phyloP scores from a whole-genome alignment of 2,888 invertebrate species.

The Linyphia triangularis region DNA sequence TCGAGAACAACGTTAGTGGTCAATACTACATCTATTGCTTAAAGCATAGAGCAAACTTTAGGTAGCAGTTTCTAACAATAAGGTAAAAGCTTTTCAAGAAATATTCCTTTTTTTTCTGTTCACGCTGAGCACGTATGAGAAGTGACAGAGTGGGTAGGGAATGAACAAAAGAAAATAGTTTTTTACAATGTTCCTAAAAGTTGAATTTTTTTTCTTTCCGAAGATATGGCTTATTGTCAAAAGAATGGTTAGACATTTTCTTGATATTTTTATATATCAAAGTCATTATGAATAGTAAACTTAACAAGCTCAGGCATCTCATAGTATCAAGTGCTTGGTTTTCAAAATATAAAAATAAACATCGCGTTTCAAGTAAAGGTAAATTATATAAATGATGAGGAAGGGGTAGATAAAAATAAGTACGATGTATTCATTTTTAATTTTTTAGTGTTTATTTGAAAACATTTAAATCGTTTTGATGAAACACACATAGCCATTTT shows the following conservation, averaged over 20 bases:
- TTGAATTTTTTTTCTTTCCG: slow-evolving; percentile 16
- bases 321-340: no score
- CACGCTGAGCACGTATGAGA: slow-evolving; percentile 52
- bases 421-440: no score
- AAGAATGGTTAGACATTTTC: neutral
- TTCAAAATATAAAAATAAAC: no score
- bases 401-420: no score
- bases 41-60: slow-evolving; percentile 59
- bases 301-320: no score
- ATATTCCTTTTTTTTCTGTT: slow-evolving; percentile 25
- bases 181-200: slow-evolving; percentile 19
- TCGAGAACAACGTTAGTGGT: slow-evolving; percentile 67
- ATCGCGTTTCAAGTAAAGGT: no score
- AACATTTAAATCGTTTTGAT: no score
- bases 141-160: slow-evolving; percentile 45
- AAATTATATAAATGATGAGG: no score
- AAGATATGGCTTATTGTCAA: neutral
- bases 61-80: slow-evolving; percentile 44
- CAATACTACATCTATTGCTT: slow-evolving; percentile 59
- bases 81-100: slow-evolving; percentile 70
- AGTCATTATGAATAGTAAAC: no score
- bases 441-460: no score
- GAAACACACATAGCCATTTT: no score
- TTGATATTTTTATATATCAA: slow-evolving; percentile 20
- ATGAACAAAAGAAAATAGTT: neutral